A percentile compares a stretch with the other conserved stretches of the same genome.
Evolutionary conservation across 2,113 vertebrate genomes (phyloP).

Genomic region (Naja naja): DNA sequence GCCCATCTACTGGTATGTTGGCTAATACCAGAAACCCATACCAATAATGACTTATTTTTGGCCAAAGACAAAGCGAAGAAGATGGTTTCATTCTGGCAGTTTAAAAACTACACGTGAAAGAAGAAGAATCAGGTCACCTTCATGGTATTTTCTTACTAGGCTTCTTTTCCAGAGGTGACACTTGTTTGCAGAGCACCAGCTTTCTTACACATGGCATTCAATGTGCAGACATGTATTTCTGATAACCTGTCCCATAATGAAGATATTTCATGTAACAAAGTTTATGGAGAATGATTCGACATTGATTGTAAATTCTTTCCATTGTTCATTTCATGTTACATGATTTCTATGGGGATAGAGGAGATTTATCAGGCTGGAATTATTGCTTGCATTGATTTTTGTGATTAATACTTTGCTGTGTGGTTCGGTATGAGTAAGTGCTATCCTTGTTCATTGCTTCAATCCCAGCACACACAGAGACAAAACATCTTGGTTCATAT

Average conservation of each 20-base stretch:
- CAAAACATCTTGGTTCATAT: neutral
- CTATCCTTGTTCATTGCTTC: neutral
- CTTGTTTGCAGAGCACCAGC: neutral
- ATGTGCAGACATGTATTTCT: neutral
- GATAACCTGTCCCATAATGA: neutral
- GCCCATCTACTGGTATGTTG: neutral
- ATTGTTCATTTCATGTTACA: neutral
- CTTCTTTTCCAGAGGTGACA: neutral
- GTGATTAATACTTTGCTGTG: neutral
- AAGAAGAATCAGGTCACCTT: neutral
- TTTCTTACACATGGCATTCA: neutral
- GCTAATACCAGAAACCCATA: neutral
- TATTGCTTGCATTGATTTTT: neutral
- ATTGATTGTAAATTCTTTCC: neutral
- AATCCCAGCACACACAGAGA: neutral
- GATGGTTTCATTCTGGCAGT: neutral
- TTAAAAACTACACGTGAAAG: neutral
- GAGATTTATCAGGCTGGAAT: neutral
- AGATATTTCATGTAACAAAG: neutral
- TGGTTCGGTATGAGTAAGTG: neutral
- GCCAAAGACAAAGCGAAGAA: neutral
- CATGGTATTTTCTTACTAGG: neutral
- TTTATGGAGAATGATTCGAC: neutral
- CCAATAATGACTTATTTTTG: neutral
- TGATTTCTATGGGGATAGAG: neutral